phyloP scores from a whole-genome alignment of 2,113 vertebrate genomes.

The Rousettus leschenaultii region DNA sequence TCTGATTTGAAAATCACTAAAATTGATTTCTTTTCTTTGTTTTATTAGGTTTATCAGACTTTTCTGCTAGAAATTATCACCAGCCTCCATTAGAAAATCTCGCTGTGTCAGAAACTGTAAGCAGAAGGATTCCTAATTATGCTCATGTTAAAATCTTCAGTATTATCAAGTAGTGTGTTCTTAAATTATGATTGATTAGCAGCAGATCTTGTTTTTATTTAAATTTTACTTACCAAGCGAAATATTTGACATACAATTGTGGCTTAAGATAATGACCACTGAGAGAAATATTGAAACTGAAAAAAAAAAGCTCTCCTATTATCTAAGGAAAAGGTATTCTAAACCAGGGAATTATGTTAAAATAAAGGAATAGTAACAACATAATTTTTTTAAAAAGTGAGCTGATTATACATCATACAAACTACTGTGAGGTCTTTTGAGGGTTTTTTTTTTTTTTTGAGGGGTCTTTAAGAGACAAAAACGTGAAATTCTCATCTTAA shows the following conservation, averaged over 20 bases:
- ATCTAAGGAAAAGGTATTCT: not conserved
- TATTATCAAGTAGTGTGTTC: not conserved
- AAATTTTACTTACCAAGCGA: not conserved
- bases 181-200: slow-evolving; percentile 30
- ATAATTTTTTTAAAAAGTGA: not conserved
- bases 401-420: not conserved
- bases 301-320: not conserved
- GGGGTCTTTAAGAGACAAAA: not conserved
- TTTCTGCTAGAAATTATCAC: slow-evolving; percentile 30
- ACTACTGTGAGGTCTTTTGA: not conserved
- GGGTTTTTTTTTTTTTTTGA: not conserved
- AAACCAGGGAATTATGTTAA: not conserved
- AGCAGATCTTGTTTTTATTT: slow-evolving; percentile 1
- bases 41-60: slow-evolving; percentile 61
- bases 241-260: not conserved
- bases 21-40: slow-evolving; percentile 34
- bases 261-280: not conserved
- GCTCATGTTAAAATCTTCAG: not conserved
- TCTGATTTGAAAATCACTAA: slow-evolving; percentile 39
- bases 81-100: slow-evolving; percentile 45
- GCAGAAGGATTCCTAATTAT: slow-evolving; percentile 40
- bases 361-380: not conserved
- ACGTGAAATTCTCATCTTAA: not conserved
- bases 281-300: not conserved
- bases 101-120: slow-evolving; percentile 70